A percentile compares a stretch with the other conserved stretches of the same genome.
phyloP scores from a whole-genome alignment of 2,888 invertebrate species.

The Melipona bicolor region DNA sequence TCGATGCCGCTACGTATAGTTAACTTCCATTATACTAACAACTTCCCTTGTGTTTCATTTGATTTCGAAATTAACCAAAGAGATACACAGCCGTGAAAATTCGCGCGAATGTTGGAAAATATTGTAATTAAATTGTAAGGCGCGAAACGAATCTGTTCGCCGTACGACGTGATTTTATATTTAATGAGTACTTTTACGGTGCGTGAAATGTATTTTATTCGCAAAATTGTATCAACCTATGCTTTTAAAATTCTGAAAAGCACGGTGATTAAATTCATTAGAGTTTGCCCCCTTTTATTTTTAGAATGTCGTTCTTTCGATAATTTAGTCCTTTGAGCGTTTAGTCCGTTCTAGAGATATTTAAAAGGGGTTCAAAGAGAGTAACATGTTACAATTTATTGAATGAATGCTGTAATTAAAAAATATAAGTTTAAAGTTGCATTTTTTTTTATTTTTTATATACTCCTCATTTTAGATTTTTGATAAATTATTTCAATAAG shows the following conservation, averaged over 20 bases:
- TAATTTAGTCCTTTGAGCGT: not conserved
- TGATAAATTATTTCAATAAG: too few species aligned
- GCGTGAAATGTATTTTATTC: not conserved
- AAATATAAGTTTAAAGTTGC: not conserved
- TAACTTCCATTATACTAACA: conserved; percentile 10
- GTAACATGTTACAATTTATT: too few species aligned
- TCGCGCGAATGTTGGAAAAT: not conserved
- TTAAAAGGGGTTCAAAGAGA: too few species aligned
- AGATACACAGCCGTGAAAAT: not conserved
- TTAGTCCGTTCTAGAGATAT: too few species aligned
- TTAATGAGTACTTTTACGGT: not conserved
- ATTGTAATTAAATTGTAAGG: not conserved
- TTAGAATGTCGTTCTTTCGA: not conserved
- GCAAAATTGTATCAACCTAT: not conserved
- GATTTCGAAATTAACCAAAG: conserved; percentile 29
- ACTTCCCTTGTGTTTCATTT: conserved; percentile 21
- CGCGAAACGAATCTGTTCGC: not conserved
- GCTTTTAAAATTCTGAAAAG: not conserved
- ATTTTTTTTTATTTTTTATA: too few species aligned
- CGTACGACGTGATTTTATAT: not conserved
- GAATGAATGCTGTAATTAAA: too few species aligned
- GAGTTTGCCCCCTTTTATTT: not conserved
- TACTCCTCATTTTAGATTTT: too few species aligned
- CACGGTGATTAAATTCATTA: not conserved
- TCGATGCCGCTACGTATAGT: conserved; percentile 39